Conservation (phyloP, 37 sponge, comb jelly and placozoan genomes). For the Beroe ovata region DNA sequence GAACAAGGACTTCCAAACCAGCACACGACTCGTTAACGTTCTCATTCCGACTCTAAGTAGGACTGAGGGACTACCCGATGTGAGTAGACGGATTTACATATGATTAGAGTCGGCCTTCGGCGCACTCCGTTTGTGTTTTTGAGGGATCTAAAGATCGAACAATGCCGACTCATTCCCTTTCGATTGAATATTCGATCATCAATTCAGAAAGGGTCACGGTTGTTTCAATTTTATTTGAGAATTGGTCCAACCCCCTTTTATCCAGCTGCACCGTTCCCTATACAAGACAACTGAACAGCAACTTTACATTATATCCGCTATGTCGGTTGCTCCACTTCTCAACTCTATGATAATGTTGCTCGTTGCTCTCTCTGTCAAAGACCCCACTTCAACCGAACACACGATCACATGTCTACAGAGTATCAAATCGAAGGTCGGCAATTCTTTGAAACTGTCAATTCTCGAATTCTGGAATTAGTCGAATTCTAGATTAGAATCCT, state of each 20-base stretch:
- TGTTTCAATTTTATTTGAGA: no score
- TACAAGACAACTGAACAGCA: slow-evolving; percentile 17
- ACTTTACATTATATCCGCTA: slow-evolving; percentile 45
- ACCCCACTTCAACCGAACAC: background rate
- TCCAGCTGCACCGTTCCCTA: slow-evolving; percentile 3
- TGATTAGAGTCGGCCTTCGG: no score
- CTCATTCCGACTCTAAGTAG: background rate
- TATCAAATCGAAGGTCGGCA: slow-evolving; percentile 7
- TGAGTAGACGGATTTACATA: no score
- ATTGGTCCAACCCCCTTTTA: no score
- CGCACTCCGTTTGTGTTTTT: no score
- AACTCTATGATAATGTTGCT: slow-evolving; percentile 21
- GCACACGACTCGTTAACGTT: slow-evolving; percentile 6
- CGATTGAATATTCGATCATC: no score
- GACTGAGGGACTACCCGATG: background rate
- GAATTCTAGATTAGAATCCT: no score
- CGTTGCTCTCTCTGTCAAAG: slow-evolving; percentile 14
- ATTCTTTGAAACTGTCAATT: no score
- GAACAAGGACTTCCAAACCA: background rate
- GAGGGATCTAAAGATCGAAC: no score
- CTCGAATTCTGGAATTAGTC: no score
- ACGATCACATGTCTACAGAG: background rate
- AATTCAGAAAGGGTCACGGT: no score
- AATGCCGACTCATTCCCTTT: no score
- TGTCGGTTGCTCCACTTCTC: background rate